Base-by-base conservation (phyloP, 2,113 vertebrate species). In the Ochotona princeps region DNA sequence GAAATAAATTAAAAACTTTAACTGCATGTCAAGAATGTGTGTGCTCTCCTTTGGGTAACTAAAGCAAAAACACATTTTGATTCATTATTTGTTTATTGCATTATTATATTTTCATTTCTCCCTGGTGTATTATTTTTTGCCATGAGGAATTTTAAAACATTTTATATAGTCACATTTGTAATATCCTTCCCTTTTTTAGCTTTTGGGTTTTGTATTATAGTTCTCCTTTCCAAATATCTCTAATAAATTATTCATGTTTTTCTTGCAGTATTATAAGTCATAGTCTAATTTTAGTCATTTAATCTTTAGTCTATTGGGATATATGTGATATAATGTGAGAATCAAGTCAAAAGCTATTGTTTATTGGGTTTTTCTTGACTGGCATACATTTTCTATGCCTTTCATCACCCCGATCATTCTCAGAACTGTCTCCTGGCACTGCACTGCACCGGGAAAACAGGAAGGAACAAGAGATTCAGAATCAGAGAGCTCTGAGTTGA, bases 1-100 rank as follows among this genome's bases (percentile, higher is more conserved):
- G 90, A 79, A 17, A 23, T 85, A 73, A 6, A 92, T 87, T 54
- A 32, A 49, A 94, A 87, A 72, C 11, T 67, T 30, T 93, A 47
- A n/a, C 21, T 81, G 73, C 3, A 67, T 60, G 44, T 18, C 79
- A 79, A 82, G 70, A 91, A 82, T 65, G 83, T 83, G 72, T 38
- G 9, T 74, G 20, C 5, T 85, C 28, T 3, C 57, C 18, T 8
- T 93, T n/a, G 83, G 32, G 63, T 88, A 79, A 83, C 26, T 30
- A 78, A 26, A 67, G 7, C 10, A 87, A 83, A 83, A 83, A 87
- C 79, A 73, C 9, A 87, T 93, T 28, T 23, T 80, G 44, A 83
- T 35, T 81, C 84, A 26, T 4, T 91, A 49, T 76, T 88, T 84
- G 32, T 78, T 83, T 78, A 72, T 32, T 54, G 2, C 18, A 84